Base-by-base conservation (phyloP, 2,888 invertebrate species). In the Caenorhabditis sp. region DNA sequence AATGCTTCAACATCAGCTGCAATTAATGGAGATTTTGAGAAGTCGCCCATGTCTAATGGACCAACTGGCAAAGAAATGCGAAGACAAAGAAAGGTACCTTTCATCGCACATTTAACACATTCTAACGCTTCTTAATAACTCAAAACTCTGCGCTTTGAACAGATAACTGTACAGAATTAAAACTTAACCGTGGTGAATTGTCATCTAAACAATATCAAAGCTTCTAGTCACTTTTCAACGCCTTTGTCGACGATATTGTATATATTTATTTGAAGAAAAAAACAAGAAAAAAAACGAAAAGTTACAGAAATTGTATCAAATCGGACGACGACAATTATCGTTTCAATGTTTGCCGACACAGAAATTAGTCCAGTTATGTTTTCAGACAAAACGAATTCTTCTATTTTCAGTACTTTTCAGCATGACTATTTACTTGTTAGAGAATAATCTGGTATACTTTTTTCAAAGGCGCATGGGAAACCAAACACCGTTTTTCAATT, bases 81-180 rank as follows among this genome's bases (percentile, higher is more conserved):
- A 54, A 69, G 78, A 21, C 78, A 81, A 60, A 54, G 62, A 59
- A 81, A 81, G 69, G 78, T 81, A 31, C 31, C 10, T 31, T 31
- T 31, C n/a, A n/a, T n/a, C n/a, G n/a, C n/a, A n/a, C n/a, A n/a
- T n/a, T n/a, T n/a, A n/a, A n/a, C n/a, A n/a, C n/a, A n/a, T n/a
- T n/a, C n/a, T n/a, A n/a, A n/a, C 36, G 36, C 36, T 36, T 36
- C 36, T 36, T 36, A n/a, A n/a, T n/a, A n/a, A n/a, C n/a, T n/a
- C n/a, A n/a, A n/a, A n/a, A n/a, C n/a, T n/a, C n/a, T n/a, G n/a
- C n/a, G n/a, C n/a, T n/a, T n/a, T n/a, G n/a, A n/a, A n/a, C n/a
- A n/a, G n/a, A n/a, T n/a, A n/a, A n/a, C n/a, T n/a, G n/a, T n/a
- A n/a, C n/a, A n/a, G n/a, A n/a, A n/a, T n/a, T n/a, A n/a, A n/a